These are phyloP conservation scores for Chionis minor DNA, from an alignment of 2,113 vertebrate species.

Conservation along the genomic window DNA sequence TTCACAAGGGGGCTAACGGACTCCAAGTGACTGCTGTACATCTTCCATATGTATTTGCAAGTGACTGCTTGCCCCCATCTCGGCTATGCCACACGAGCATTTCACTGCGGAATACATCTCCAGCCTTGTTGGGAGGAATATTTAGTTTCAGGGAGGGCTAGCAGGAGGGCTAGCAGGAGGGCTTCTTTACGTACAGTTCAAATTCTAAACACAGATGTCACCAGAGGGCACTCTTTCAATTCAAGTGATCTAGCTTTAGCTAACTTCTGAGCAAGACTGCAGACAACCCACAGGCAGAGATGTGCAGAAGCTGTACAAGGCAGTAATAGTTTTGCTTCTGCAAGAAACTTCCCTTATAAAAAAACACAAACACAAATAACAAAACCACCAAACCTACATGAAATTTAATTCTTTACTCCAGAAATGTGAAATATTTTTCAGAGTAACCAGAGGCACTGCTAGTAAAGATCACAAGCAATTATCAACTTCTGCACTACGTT, in stretches of 20 bases:
- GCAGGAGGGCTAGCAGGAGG: not conserved
- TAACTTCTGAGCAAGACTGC: not conserved
- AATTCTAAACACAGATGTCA: not conserved
- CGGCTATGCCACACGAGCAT: not conserved
- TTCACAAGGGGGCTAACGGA: not conserved
- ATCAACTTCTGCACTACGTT: not conserved
- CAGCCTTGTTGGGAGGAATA: not conserved
- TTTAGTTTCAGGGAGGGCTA: not conserved
- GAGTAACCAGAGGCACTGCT: not conserved
- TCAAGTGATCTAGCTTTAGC: not conserved
- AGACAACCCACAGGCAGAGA: not conserved
- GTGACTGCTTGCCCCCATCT: accelerated
- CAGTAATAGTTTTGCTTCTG: not conserved
- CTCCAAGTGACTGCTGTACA: not conserved
- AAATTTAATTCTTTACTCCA: not conserved
- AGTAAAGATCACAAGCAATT: not conserved
- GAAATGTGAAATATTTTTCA: not conserved
- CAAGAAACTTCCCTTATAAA: not conserved
- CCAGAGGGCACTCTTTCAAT: conserved; percentile 56
- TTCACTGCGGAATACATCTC: not conserved
- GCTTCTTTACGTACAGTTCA: not conserved
- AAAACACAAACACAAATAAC: not conserved
- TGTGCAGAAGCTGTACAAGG: not conserved
- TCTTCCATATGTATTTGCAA: not conserved
- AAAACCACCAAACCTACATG: not conserved